Conservation (phyloP, 2,797 vertebrate genomes). For the Scyliorhinus canicula region DNA sequence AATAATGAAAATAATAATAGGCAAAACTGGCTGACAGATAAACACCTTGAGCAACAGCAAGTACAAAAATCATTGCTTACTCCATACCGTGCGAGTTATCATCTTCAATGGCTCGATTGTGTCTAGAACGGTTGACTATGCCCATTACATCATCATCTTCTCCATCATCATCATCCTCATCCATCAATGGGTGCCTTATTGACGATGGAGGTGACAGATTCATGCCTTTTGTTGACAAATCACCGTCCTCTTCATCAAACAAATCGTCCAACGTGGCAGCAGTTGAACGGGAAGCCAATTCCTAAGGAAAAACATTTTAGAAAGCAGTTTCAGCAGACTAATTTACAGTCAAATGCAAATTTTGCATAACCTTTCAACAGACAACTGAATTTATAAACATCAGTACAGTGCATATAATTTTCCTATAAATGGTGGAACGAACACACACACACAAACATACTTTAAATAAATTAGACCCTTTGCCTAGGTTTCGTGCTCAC, state of each 20-base stretch:
- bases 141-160: constrained; percentile 57
- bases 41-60: not conserved
- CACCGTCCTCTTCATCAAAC: constrained; percentile 66
- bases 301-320: not conserved
- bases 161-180: constrained; percentile 58
- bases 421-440: not conserved
- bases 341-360: not conserved
- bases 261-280: constrained; percentile 55
- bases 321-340: not conserved
- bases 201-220: constrained; percentile 61
- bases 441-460: too few species aligned
- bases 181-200: constrained; percentile 53
- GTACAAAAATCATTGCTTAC: not conserved
- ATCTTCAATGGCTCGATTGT: constrained; percentile 67
- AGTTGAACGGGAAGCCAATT: not conserved
- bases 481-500: not conserved
- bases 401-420: not conserved
- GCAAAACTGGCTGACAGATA: not conserved
- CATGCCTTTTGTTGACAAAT: constrained; percentile 65
- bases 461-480: not conserved
- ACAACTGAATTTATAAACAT: not conserved
- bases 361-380: not conserved
- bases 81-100: constrained; percentile 79
- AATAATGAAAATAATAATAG: not conserved
- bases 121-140: constrained; percentile 58